These are phyloP conservation scores for Aplysia californica DNA, from an alignment of 1,140 invertebrate species.

Conservation along the genomic window DNA sequence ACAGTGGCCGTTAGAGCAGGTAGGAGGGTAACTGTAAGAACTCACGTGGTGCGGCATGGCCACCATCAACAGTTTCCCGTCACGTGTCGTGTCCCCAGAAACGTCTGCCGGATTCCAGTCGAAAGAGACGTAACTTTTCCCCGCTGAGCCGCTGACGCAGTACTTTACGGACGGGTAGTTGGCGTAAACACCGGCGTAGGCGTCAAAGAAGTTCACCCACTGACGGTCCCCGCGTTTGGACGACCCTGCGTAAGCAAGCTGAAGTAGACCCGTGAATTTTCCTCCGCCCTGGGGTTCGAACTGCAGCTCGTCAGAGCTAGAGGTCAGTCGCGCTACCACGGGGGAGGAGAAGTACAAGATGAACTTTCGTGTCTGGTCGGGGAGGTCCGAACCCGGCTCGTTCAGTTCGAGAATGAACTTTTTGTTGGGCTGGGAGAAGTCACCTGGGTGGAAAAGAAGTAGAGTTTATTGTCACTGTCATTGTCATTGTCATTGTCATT, in stretches of 20 bases:
- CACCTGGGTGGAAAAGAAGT: not conserved
- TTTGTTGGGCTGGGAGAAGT: slow-evolving; percentile 11
- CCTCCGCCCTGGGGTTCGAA: slow-evolving; percentile 44
- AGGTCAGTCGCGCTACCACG: slow-evolving; percentile 38
- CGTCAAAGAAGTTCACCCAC: slow-evolving; percentile 42
- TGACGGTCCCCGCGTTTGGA: not conserved
- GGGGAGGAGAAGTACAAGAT: slow-evolving; percentile 50
- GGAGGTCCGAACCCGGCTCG: slow-evolving; percentile 51
- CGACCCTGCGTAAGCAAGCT: slow-evolving; percentile 52
- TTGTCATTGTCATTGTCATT: too few species aligned
- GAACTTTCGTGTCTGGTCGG: slow-evolving; percentile 52
- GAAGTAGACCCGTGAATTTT: slow-evolving; percentile 45
- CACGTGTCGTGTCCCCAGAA: slow-evolving; percentile 9
- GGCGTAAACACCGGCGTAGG: slow-evolving; percentile 46
- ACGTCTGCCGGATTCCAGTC: slow-evolving; percentile 49
- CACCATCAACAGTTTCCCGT: slow-evolving; percentile 47
- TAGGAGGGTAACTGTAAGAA: too few species aligned
- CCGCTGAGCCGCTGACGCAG: slow-evolving; percentile 42
- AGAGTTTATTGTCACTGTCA: not conserved
- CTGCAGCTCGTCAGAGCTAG: slow-evolving; percentile 26
- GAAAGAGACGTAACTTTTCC: slow-evolving; percentile 44
- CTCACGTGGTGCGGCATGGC: slow-evolving; percentile 57
- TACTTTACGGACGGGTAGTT: slow-evolving; percentile 47
- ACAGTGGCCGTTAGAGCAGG: too few species aligned
- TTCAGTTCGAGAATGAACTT: slow-evolving; percentile 56